Conservation (phyloP, 2,113 vertebrate species). For the Cariama cristata region DNA sequence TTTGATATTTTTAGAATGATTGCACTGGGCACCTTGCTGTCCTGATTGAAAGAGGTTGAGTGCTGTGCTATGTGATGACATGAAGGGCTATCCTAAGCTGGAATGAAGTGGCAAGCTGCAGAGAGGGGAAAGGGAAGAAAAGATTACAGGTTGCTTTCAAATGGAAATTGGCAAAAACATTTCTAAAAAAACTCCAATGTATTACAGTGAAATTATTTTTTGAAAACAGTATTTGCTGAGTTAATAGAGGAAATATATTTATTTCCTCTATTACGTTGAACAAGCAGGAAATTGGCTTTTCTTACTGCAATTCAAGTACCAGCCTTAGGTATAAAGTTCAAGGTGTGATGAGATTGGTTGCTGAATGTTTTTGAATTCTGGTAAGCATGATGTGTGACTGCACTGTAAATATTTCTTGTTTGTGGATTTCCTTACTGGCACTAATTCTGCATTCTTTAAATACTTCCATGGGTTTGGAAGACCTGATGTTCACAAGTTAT, state of each 20-base stretch:
- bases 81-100: neutral
- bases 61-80: neutral
- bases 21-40: neutral
- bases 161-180: neutral
- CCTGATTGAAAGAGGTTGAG: neutral
- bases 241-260: neutral
- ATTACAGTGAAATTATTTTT: neutral
- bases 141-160: neutral
- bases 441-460: neutral
- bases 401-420: neutral
- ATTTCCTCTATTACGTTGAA: neutral
- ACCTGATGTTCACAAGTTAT: neutral
- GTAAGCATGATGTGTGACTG: accelerated
- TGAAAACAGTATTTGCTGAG: neutral
- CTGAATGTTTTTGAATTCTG: neutral
- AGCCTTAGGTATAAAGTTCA: neutral
- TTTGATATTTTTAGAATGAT: neutral
- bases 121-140: neutral
- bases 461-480: neutral
- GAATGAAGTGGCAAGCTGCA: neutral
- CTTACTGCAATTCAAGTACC: neutral
- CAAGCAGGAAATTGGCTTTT: neutral
- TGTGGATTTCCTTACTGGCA: neutral
- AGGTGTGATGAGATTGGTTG: neutral
- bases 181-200: neutral